A percentile compares a stretch with the other conserved stretches of the same genome.
phyloP scores from a whole-genome alignment of 2,797 vertebrate species.

The Malurus leucopterus region DNA sequence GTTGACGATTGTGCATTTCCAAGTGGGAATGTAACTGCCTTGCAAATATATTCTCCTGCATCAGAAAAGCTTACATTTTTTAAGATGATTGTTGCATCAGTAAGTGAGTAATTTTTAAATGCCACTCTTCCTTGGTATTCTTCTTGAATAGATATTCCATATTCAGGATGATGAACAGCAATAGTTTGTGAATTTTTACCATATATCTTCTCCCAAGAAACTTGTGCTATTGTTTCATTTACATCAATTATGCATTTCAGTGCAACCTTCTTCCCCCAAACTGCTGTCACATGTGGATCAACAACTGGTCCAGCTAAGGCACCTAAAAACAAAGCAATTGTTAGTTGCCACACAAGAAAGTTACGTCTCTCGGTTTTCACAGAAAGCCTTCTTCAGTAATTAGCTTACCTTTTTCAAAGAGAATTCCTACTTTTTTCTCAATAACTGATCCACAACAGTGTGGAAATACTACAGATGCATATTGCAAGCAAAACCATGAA shows the following conservation, averaged over 20 bases:
- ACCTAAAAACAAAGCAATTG: slow-evolving; percentile 65
- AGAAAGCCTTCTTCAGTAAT: neutral
- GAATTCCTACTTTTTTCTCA: neutral
- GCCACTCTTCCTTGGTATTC: slow-evolving; percentile 84
- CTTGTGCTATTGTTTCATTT: slow-evolving; percentile 89
- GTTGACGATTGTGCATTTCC: slow-evolving; percentile 90
- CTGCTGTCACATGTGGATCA: slow-evolving; percentile 83
- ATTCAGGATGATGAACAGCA: slow-evolving; percentile 89
- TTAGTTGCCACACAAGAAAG: neutral
- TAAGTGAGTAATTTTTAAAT: slow-evolving; percentile 86
- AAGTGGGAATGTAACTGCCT: slow-evolving; percentile 92
- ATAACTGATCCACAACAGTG: neutral
- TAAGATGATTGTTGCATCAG: slow-evolving; percentile 88
- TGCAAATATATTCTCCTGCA: slow-evolving; percentile 90
- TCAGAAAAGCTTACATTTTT: slow-evolving; percentile 87
- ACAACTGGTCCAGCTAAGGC: slow-evolving; percentile 87
- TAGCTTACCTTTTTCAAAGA: neutral
- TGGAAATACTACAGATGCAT: neutral
- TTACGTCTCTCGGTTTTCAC: neutral
- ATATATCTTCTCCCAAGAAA: slow-evolving; percentile 89
- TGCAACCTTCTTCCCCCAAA: slow-evolving; percentile 92
- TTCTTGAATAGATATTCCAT: slow-evolving; percentile 84
- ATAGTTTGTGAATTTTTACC: slow-evolving; percentile 83
- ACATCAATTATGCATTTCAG: slow-evolving; percentile 89
- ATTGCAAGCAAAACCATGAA: neutral